Base-by-base conservation (phyloP, 2,888 invertebrate species). In the Ceratothoa steindachneri region DNA sequence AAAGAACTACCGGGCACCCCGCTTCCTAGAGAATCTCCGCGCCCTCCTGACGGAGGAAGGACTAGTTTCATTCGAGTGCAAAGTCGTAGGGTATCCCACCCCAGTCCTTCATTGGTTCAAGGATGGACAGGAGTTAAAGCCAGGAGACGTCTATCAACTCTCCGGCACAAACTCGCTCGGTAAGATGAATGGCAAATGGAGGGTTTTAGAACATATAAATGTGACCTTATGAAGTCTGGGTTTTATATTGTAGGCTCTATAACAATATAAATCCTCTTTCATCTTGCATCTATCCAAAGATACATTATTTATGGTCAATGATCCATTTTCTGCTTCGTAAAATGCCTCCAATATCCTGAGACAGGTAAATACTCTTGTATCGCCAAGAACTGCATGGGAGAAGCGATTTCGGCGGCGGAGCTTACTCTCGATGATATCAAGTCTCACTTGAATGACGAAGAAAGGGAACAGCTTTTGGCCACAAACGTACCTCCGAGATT, bases 1-100 rank as follows among this genome's bases (percentile, higher is more conserved):
- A 53, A 93, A 93, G 85, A 94, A 94, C 84, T 95, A 92, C 83
- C 88, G 93, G 81, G 91, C 91, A 83, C 95, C 95, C 0, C 88
- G 93, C 78, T 95, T 95, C 84, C 91, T 95, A 89, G 95, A 95
- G 84, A 92, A 91, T 81, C 87, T 95, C 9, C 92, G 92, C 84
- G 95, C 95, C 7, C 90, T 95, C 60, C 86, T 95, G 64, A 94
- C 95, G 0, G 94, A 95, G 83, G 95, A 95, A 85, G 95, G 95
- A 0, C 85, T 95, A 31, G 95, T 95, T 0, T 94, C 94, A 0
- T 95, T 95, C 83, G 95, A 95, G 83, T 95, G 95, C 83, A 95
- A 95, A 84, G 94, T 95, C 0, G 93, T 94, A 1, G 95, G 94
- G 0, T 94, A 93, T 81, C 95, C 95, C 0, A 94, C 94, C 0